Evolutionary conservation across 1,140 invertebrate species (phyloP), one percentile per base, ranked within the genome.

Genomic region (Bombus turneri): DNA sequence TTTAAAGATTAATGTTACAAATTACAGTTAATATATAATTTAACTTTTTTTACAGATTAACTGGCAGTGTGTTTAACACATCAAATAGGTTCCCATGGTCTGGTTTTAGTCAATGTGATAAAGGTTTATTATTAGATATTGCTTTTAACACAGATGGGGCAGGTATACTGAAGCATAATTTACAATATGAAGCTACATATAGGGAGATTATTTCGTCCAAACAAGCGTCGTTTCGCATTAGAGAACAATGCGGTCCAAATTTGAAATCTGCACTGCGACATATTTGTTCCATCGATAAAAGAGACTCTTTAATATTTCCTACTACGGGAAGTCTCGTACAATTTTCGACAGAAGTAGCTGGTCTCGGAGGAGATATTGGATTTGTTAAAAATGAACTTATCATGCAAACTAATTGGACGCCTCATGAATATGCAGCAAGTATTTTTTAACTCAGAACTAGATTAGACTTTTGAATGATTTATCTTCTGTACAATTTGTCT

Each of bases 181-280:
- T 99, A 28, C 97, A 98, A 87, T 98, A 98, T 96, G 98, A 98
- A 94, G 98, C 96, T 8, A 93, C 97, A 9, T 97, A 98, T 93
- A 95, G 98, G 86, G 97, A 98, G 84, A 95, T 98, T 1, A 95
- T 96, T 13, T 96, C 96, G 94, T 87, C 95, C 94, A 92, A 96
- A 94, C 96, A 92, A 78, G 96, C 96, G 86, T 96, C 97, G 1
- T 98, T 99, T 95, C 95, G 96, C 81, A 97, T 99, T 13, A 94
- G 98, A 53, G 98, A 99, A 95, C 97, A 98, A 92, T 96, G 97
- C 82, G 98, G 98, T 15, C 97, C 98, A 68, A 97, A 97, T 83
- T 96, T 99, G 88, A 99, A 99, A 94, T 99, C 98, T 1, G 96
- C 97, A 9, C 76, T 99, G 37, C 96, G 97, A 87, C 97, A 99